Evolutionary conservation across 2,113 vertebrate genomes (phyloP).

Genomic region (Pygoscelis adeliae): DNA sequence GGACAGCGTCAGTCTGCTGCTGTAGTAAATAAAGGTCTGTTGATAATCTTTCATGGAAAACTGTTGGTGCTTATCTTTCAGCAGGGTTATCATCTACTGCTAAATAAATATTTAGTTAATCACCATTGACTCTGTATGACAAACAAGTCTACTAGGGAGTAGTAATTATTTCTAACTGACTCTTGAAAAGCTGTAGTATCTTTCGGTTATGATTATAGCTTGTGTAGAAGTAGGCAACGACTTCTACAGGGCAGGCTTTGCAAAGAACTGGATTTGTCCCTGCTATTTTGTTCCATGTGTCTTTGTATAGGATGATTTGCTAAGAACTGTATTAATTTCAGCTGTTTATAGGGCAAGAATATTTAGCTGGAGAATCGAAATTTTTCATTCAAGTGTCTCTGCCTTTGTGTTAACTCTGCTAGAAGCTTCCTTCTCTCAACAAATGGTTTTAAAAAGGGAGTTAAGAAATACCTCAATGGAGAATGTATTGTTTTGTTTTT

Average conservation of each 20-base stretch:
- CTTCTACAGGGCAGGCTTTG: background rate
- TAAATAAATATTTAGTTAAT: background rate
- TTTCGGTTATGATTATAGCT: background rate
- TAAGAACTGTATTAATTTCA: background rate
- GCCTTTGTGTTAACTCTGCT: background rate
- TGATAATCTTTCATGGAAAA: background rate
- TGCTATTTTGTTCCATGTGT: background rate
- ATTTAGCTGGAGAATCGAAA: background rate
- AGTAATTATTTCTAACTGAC: background rate
- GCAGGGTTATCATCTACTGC: background rate
- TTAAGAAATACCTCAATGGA: background rate
- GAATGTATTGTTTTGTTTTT: background rate
- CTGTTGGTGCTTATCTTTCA: background rate
- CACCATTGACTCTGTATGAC: background rate
- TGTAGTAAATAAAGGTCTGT: background rate
- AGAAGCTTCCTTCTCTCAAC: background rate
- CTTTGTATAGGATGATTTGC: background rate
- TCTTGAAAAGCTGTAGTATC: background rate
- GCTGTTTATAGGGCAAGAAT: background rate
- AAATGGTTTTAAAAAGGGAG: background rate
- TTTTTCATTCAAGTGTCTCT: background rate
- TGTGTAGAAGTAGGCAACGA: accelerated
- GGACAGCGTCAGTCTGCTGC: background rate
- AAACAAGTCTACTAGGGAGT: background rate
- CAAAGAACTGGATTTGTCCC: background rate